Conservation (phyloP, 2,113 vertebrate genomes). For the Tragelaphus imberbis region DNA sequence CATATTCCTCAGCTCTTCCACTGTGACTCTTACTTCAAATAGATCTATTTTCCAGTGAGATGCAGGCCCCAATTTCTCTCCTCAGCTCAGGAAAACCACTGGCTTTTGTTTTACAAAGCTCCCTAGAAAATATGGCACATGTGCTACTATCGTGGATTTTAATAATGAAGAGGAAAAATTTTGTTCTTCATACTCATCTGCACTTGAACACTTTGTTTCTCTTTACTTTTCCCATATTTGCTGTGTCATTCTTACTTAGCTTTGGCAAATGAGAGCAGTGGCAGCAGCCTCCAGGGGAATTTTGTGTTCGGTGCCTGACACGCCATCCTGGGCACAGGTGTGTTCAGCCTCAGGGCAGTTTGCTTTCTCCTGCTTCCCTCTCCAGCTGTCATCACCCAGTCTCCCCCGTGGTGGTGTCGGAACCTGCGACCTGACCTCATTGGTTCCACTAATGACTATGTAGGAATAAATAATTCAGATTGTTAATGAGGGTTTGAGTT, state of each 20-base stretch:
- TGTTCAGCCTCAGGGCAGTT: background rate
- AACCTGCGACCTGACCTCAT: background rate
- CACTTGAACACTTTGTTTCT: background rate
- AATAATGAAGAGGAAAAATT: background rate
- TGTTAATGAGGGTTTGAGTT: slow-evolving; percentile 1
- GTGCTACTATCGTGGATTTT: background rate
- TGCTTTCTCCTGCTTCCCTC: background rate
- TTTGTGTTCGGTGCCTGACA: background rate
- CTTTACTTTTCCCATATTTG: background rate
- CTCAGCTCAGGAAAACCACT: background rate
- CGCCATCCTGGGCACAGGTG: background rate
- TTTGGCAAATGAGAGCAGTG: background rate
- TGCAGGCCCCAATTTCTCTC: background rate
- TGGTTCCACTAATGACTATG: background rate
- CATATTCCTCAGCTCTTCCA: background rate
- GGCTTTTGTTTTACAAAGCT: background rate
- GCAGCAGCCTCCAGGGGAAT: background rate
- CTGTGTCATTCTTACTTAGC: background rate
- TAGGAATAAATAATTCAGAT: slow-evolving; percentile 34
- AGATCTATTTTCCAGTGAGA: background rate
- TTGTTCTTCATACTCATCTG: background rate
- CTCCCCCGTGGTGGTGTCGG: background rate
- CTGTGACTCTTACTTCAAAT: background rate
- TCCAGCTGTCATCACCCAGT: background rate
- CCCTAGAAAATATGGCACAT: background rate